phyloP scores from a whole-genome alignment of 2,797 vertebrate genomes.

The Tokudaia tokunoshimensis region DNA sequence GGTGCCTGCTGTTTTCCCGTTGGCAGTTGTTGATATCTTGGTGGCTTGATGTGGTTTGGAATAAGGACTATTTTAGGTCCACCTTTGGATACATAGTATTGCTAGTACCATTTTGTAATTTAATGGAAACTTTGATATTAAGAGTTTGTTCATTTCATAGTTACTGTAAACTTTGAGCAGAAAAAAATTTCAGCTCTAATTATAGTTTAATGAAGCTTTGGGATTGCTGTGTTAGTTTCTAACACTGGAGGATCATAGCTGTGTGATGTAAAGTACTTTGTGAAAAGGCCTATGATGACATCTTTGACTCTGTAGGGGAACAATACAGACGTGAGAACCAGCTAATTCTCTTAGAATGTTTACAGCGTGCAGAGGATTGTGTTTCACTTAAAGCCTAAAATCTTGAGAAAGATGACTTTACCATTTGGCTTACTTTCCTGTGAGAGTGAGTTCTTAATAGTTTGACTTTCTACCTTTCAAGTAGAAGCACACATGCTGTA shows the following conservation, averaged over 20 bases:
- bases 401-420: neutral
- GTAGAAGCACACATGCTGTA: neutral
- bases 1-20: neutral
- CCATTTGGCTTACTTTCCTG: neutral
- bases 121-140: neutral
- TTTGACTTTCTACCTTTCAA: constrained; percentile 1
- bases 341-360: neutral
- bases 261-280: constrained; percentile 18
- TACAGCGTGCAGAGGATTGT: neutral
- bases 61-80: neutral
- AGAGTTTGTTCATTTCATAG: neutral
- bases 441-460: constrained; percentile 3
- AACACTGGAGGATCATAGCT: neutral
- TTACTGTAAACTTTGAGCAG: neutral
- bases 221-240: constrained; percentile 24
- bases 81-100: neutral
- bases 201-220: neutral
- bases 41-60: neutral
- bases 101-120: constrained; percentile 16
- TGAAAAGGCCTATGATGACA: neutral
- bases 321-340: neutral
- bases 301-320: neutral
- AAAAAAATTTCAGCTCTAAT: constrained; percentile 7
- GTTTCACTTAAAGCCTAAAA: neutral
- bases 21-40: neutral